Base-by-base conservation (phyloP, 2,797 vertebrate genomes). In the Argyrosomus regius region DNA sequence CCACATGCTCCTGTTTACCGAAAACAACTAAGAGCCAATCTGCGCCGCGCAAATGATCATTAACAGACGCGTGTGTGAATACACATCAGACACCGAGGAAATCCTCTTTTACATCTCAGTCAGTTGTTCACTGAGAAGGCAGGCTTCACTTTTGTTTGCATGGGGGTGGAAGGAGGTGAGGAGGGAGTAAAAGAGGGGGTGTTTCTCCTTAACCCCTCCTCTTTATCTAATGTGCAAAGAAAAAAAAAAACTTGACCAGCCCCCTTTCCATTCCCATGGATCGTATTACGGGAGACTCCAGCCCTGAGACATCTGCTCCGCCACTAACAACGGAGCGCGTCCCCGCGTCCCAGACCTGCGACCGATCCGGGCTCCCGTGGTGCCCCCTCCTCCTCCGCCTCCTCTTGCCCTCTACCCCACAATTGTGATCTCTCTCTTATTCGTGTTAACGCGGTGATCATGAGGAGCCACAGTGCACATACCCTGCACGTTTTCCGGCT, bases 241-340 rank as follows among this genome's bases (percentile, higher is more conserved):
- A 63, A 43, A 48, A 76, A 56, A 70, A 73, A 35, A 52, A 52
- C 72, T 58, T 67, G 91, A 84, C 91, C 92, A 68, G 78, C 92
- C 95, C 91, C 93, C 84, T 89, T 91, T 88, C 89, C 91, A 93
- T 94, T 94, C 93, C 93, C 93, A 93, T 92, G 91, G 93, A 94
- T 96, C 93, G 85, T 89, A 71, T 96, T 95, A 94, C 95, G 66
- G 81, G 87, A 91, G 88, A 77, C 88, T 89, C 72, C 83, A 72
- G 58, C 86, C 77, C 84, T 52, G 74, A 90, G 93, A 90, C 93
- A 89, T 93, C 93, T 89, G 93, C 90, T 91, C 81, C 72, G 52
- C 79, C 50, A 24, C 54, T 72, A 91, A 93, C 90, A 89, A 90
- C 90, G 54, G 80, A 87, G 92, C 88, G 90, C 91, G 92, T 91